phyloP scores from a whole-genome alignment of 1,140 invertebrate species.

The Philotrypesis tridentata region DNA sequence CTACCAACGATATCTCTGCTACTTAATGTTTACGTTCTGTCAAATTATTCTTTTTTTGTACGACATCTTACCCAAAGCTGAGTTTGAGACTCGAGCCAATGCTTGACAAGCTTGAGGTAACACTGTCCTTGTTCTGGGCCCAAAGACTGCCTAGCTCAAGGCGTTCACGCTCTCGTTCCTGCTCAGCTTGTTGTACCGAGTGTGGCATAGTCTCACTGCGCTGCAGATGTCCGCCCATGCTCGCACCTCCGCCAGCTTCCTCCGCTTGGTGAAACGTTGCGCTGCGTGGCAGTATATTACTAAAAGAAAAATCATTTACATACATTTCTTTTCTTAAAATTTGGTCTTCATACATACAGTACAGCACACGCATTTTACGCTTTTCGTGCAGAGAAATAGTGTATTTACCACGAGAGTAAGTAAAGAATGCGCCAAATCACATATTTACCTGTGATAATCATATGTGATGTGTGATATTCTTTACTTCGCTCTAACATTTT shows the following conservation, averaged over 20 bases:
- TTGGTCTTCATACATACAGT: too few species aligned
- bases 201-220: constrained; percentile 88
- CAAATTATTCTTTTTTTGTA: not conserved
- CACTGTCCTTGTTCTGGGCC: constrained; percentile 76
- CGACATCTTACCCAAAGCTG: constrained; percentile 83
- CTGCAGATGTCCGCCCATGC: constrained; percentile 75
- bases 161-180: constrained; percentile 69
- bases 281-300: constrained; percentile 67
- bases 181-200: constrained; percentile 69
- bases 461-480: too few species aligned
- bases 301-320: constrained; percentile 56
- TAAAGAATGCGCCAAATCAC: too few species aligned
- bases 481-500: not conserved
- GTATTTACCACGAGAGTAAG: too few species aligned
- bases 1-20: not conserved
- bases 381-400: too few species aligned
- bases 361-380: too few species aligned
- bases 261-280: constrained; percentile 70
- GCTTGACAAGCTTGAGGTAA: constrained; percentile 84
- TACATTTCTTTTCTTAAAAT: too few species aligned
- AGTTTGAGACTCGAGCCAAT: constrained; percentile 86
- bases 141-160: constrained; percentile 69
- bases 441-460: too few species aligned
- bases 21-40: not conserved
- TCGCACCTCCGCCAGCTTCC: constrained; percentile 62